phyloP scores from a whole-genome alignment of 2,113 vertebrate species.

The Gadus macrocephalus region DNA sequence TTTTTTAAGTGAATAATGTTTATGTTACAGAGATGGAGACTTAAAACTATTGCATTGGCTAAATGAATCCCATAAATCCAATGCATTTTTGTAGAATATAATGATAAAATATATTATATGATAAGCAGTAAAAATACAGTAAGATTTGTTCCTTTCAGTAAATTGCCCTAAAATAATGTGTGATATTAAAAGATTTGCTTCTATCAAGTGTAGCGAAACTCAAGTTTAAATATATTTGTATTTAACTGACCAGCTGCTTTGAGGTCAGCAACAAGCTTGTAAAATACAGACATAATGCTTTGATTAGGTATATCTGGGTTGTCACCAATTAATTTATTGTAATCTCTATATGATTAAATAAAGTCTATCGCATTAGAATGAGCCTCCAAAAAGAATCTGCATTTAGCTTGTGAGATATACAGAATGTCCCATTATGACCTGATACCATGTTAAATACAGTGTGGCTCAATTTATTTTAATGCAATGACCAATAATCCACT shows the following conservation, averaged over 20 bases:
- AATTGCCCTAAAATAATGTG: no score
- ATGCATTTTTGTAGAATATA: no score
- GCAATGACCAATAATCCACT: conserved; percentile 51
- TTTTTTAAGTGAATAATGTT: no score
- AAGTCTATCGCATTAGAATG: background rate
- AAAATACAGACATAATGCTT: background rate
- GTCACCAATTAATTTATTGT: background rate
- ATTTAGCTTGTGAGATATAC: conserved; percentile 8
- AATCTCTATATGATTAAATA: background rate
- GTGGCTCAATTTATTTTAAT: conserved; percentile 33
- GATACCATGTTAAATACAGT: conserved; percentile 27
- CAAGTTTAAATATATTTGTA: background rate
- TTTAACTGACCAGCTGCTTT: background rate
- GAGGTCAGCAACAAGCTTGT: background rate
- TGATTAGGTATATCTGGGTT: background rate
- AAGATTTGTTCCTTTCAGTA: no score
- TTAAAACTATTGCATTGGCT: no score
- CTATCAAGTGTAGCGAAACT: no score
- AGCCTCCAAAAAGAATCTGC: background rate
- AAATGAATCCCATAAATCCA: no score
- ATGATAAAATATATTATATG: no score
- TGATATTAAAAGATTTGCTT: no score
- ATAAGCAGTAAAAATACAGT: no score
- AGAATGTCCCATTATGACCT: background rate
- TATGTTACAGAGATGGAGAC: no score